Base-by-base conservation (phyloP, 2,113 vertebrate genomes). In the Polypterus bichir region DNA sequence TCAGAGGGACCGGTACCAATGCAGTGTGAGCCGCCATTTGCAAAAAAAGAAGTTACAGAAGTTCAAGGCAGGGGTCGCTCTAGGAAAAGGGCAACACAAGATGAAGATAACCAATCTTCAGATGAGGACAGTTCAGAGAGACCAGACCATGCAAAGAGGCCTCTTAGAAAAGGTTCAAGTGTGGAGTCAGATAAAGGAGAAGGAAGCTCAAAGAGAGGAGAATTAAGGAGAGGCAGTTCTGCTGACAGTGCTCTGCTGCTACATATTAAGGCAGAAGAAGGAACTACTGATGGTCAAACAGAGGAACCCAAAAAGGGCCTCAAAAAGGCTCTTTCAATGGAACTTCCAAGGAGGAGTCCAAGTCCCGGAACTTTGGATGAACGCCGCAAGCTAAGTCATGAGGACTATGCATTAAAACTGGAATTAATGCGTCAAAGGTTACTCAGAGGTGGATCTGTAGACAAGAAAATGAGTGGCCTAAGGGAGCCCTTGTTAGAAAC, bases 401-500 rank as follows among this genome's bases (percentile, higher is more conserved):
- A 96, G 0, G 92, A 97, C 70, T 92, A 94, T 0, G 82, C 91
- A 46, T 86, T 96, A 63, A 92, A 94, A 70, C 76, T 98, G 60
- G 92, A 97, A 72, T 72, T 91, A 54, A 91, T 98, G 90, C 88
- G 94, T 63, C 93, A 98, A 72, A 73, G 93, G 61, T 81, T 98
- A 62, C 82, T 96, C 46, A 80, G 91, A 59, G 91, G 91, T 1
- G 77, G 85, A 48, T 77, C 90, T 0, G 87, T 85, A 51, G 94
- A 97, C 3, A 83, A 89, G 66, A 97, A 95, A 69, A 86, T 98
- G 83, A 97, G 96, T 1, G 94, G 96, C 64, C 80, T 99, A 44
- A 79, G 96, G 59, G 96, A 94, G 1, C 96, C 96, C 9, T 79
- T 99, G 49, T 71, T 99, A 72, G 96, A 98, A 79, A 97, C 91